phyloP scores from a whole-genome alignment of 1,140 invertebrate species.

The Proctacanthus coquilletti region DNA sequence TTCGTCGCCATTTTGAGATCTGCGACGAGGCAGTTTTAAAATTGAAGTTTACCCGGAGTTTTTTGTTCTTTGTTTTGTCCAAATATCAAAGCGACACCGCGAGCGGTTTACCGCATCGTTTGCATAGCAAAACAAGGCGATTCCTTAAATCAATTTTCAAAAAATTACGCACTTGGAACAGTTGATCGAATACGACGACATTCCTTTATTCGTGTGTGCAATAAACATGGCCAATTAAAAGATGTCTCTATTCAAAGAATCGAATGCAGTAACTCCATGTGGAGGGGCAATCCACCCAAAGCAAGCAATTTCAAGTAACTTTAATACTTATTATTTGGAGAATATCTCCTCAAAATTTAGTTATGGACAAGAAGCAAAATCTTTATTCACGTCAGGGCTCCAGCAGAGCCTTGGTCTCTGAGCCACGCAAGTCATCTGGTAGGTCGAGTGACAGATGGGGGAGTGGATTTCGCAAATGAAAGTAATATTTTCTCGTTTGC shows the following conservation, averaged over 20 bases:
- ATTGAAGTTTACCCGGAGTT: too few species aligned
- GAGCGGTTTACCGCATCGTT: too few species aligned
- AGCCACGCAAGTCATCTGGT: conserved; percentile 22
- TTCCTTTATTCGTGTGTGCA: too few species aligned
- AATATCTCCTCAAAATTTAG: conserved; percentile 37
- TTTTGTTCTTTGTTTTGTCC: too few species aligned
- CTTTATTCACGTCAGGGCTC: conserved; percentile 16
- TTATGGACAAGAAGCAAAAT: conserved; percentile 19
- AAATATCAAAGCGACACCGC: too few species aligned
- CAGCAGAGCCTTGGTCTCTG: conserved; percentile 16
- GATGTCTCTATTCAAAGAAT: conserved; percentile 45
- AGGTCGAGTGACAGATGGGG: neutral
- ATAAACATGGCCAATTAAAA: conserved; percentile 59
- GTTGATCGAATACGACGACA: too few species aligned
- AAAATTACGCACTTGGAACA: too few species aligned
- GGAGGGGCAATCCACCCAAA: conserved; percentile 41
- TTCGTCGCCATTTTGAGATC: too few species aligned
- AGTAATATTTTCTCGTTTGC: neutral
- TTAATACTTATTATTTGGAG: conserved; percentile 37
- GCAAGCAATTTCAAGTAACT: conserved; percentile 7
- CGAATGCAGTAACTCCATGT: conserved; percentile 42
- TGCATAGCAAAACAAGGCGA: too few species aligned
- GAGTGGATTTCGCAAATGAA: neutral
- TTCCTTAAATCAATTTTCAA: too few species aligned
- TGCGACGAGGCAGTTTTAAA: too few species aligned